phyloP scores from a whole-genome alignment of 2,888 invertebrate genomes.

The Galeruca laticollis region DNA sequence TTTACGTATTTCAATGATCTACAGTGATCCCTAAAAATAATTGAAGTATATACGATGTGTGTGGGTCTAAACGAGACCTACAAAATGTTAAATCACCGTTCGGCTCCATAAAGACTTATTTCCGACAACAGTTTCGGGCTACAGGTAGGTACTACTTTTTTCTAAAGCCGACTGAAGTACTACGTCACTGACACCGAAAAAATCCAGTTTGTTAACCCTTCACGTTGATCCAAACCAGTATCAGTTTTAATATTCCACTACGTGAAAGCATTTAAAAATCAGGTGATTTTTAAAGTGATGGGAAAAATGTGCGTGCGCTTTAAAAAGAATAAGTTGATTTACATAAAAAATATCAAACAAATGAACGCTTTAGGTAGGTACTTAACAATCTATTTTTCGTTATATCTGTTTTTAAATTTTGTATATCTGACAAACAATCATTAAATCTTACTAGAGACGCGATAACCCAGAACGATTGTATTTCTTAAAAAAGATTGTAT shows the following conservation, averaged over 20 bases:
- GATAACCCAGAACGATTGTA: too few species aligned
- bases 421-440: too few species aligned
- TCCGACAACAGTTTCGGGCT: conserved; percentile 12
- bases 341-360: too few species aligned
- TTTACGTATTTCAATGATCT: too few species aligned
- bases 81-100: conserved; percentile 9
- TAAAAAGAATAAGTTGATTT: too few species aligned
- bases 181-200: conserved; percentile 15
- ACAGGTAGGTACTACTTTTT: conserved; percentile 13
- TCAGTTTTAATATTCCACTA: conserved; percentile 22
- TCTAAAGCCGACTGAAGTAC: not conserved
- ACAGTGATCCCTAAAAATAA: not conserved
- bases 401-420: too few species aligned
- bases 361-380: too few species aligned
- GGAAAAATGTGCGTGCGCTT: not conserved
- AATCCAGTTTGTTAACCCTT: conserved; percentile 23
- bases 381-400: too few species aligned
- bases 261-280: conserved; percentile 20
- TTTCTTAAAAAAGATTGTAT: too few species aligned
- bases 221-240: conserved; percentile 13
- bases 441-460: too few species aligned
- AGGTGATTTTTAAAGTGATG: conserved; percentile 21
- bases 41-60: not conserved
- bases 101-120: conserved; percentile 10
- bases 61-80: not conserved